Base-by-base conservation (phyloP, 2,113 vertebrate genomes). In the Gasterosteus aculeatus region DNA sequence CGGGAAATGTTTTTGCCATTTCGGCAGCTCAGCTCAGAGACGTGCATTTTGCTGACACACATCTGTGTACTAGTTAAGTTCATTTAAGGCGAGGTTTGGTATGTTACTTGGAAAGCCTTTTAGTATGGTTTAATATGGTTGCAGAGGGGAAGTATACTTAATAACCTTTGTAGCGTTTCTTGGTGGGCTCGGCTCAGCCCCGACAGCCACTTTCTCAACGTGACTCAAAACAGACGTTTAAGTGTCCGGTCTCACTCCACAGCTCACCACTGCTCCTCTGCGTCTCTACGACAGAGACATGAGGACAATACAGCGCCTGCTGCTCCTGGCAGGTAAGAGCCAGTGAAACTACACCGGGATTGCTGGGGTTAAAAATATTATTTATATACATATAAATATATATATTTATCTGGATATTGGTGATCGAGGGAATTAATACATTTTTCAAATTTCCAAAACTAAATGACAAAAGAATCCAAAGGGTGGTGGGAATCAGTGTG, bases 321-420 rank as follows among this genome's bases (percentile, higher is more conserved):
- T 77, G 63, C 60, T 87, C 16, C 26, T 84, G 42, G 64, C 85
- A 84, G 85, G 85, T 87, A 84, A 77, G 72, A 19, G 5, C 22
- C 26, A 58, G 7, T 35, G 3, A 59, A 47, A 66, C 29, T 8
- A 9, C 33, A 22, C 29, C 2, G 15, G 0, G 35, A 1, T 9
- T 46, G 15, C 12, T 5, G 10, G n/a, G n/a, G 38, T 46, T 57
- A 19, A 18, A 44, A 18, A 1, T 29, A 5, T 18, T 12, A 6
- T 7, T 6, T 46, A 46, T 16, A 16, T 46, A 46, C 1, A 16
- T 16, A 46, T 46, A 5, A 5, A 16, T 46, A 46, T 46, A 46
- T 46, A 5, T 5, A 16, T 46, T 33, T 33, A 4, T 3, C 3
- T 33, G 33, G 6, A 49, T 66, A 16, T 46, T 64, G 62, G 26